Evolutionary conservation across 2,797 vertebrate genomes (phyloP).

Genomic region (Gymnothorax javanicus): DNA sequence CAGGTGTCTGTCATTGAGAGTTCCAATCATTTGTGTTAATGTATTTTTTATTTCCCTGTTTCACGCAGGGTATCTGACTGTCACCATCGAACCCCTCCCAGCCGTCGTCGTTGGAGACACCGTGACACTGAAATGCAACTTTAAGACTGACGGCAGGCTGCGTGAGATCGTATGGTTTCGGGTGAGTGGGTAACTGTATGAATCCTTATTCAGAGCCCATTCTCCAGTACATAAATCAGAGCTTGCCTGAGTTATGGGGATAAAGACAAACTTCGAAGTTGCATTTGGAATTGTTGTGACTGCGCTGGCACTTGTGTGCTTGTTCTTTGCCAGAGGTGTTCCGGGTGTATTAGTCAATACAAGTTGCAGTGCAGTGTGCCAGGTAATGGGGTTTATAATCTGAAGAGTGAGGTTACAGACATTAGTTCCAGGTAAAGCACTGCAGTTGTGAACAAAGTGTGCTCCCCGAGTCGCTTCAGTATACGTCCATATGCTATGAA

Average conservation of each 20-base stretch:
- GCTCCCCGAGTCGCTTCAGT: too few species aligned
- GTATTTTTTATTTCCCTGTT: slow-evolving; percentile 27
- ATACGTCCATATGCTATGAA: too few species aligned
- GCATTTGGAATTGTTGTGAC: background rate
- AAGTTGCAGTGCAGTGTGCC: background rate
- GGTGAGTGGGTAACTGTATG: slow-evolving; percentile 74
- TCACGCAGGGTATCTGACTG: slow-evolving; percentile 89
- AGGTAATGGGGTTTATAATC: background rate
- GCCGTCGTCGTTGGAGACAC: slow-evolving; percentile 96
- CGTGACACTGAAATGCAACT: slow-evolving; percentile 98
- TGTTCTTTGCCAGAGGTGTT: background rate
- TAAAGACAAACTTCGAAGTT: background rate
- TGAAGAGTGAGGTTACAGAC: too few species aligned
- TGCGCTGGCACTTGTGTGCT: background rate
- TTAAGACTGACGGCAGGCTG: slow-evolving; percentile 96
- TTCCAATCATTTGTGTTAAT: background rate
- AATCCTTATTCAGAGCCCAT: background rate
- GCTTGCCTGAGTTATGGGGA: background rate
- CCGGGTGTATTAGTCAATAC: background rate
- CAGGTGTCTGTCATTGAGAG: background rate
- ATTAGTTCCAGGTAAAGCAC: too few species aligned
- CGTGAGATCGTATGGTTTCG: slow-evolving; percentile 98
- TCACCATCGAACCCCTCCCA: slow-evolving; percentile 94
- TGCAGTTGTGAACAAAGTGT: too few species aligned
- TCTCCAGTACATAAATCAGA: background rate